phyloP scores from a whole-genome alignment of 2,113 vertebrate genomes.

The Sphaerodactylus townsendi region DNA sequence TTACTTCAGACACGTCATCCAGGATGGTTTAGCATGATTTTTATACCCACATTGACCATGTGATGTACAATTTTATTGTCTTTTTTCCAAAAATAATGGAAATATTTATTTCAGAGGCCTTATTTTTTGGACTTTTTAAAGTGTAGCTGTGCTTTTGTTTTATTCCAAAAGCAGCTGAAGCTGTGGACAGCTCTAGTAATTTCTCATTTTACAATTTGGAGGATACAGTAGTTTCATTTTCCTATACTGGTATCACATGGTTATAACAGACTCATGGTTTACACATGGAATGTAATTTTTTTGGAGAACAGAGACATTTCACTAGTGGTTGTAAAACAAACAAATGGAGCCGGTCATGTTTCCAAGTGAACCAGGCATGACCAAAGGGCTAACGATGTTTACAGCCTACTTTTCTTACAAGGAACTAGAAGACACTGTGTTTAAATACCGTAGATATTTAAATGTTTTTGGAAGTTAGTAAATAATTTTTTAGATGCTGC shows the following conservation, averaged over 20 bases:
- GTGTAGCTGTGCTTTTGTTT: slow-evolving; percentile 75
- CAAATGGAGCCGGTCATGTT: slow-evolving; percentile 61
- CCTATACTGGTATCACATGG: slow-evolving; percentile 80
- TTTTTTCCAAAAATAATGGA: slow-evolving; percentile 86
- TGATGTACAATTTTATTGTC: slow-evolving; percentile 86
- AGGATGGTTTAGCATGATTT: slow-evolving; percentile 92
- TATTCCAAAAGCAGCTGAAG: slow-evolving; percentile 74
- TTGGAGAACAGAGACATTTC: slow-evolving; percentile 74
- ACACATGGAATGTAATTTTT: slow-evolving; percentile 86
- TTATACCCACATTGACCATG: slow-evolving; percentile 87
- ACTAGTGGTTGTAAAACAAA: slow-evolving; percentile 71
- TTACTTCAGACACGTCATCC: slow-evolving; percentile 93
- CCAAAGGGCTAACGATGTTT: slow-evolving; percentile 85
- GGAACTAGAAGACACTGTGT: slow-evolving; percentile 87
- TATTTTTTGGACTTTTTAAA: slow-evolving; percentile 89
- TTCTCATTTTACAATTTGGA: slow-evolving; percentile 76
- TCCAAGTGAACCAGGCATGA: slow-evolving; percentile 77
- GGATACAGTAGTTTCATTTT: slow-evolving; percentile 74
- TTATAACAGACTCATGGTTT: slow-evolving; percentile 80
- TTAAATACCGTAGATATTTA: slow-evolving; percentile 85
- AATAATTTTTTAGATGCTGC: slow-evolving; percentile 84
- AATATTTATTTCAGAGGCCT: slow-evolving; percentile 96
- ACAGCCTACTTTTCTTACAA: slow-evolving; percentile 87
- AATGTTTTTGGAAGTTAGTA: slow-evolving; percentile 87
- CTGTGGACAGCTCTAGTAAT: slow-evolving; percentile 76